Percentiles rank a stretch among this genome's conserved stretches.
Evolutionary conservation across 2,888 invertebrate genomes (phyloP).

Genomic region (Argyresthia goedartella): DNA sequence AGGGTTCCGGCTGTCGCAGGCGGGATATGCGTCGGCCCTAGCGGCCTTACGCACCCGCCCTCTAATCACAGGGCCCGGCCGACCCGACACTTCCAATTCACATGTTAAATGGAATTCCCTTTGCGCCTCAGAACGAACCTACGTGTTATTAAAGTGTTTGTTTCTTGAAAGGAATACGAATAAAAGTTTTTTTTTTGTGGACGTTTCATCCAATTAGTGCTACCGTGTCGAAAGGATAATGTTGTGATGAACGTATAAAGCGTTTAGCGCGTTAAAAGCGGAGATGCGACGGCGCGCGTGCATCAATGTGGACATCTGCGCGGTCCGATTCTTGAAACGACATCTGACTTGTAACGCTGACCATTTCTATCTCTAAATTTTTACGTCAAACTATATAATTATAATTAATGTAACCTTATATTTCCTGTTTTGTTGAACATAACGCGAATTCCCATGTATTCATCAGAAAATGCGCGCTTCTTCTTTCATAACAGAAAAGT

Average conservation of each 20-base stretch:
- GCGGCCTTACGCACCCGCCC: conserved; percentile 9
- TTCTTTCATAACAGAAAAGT: no score
- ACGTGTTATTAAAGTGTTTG: conserved; percentile 61
- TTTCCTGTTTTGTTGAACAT: no score
- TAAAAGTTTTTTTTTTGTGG: conserved; percentile 23
- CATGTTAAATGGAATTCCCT: conserved; percentile 68
- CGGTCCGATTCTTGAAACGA: no score
- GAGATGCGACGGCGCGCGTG: conserved; percentile 17
- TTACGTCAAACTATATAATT: no score
- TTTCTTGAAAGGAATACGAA: conserved; percentile 35
- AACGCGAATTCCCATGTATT: no score
- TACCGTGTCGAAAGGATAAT: conserved; percentile 72
- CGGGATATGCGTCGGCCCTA: background rate
- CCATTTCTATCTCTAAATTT: no score
- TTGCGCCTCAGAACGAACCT: conserved; percentile 19
- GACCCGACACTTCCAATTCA: conserved; percentile 64
- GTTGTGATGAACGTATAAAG: conserved; percentile 55
- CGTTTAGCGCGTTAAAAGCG: conserved; percentile 59
- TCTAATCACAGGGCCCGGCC: conserved; percentile 42
- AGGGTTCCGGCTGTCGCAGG: background rate
- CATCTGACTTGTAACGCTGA: no score
- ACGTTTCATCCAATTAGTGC: conserved; percentile 68
- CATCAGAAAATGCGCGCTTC: no score
- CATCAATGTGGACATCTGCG: no score
- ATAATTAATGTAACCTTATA: no score